Evolutionary conservation across 2,888 invertebrate genomes (phyloP).

Genomic region (Eledone cirrhosa): DNA sequence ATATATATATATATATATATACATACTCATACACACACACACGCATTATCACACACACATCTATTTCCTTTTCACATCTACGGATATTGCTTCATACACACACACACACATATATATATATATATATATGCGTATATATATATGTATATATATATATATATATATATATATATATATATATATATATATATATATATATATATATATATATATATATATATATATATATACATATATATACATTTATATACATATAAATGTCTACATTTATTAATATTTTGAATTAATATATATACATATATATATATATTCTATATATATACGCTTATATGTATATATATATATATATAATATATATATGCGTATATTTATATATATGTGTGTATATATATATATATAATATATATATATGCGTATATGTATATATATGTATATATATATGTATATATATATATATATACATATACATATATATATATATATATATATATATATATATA

Average conservation of each 20-base stretch:
- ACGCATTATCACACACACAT: too few relatives aligned
- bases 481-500: neutral
- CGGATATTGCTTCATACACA: too few relatives aligned
- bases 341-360: constrained; percentile 1
- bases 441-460: neutral
- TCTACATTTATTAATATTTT: too few relatives aligned
- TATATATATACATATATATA: neutral
- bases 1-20: neutral
- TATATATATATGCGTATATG: neutral
- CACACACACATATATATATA: neutral
- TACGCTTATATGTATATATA: neutral
- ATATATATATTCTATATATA: too few relatives aligned
- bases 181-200: neutral
- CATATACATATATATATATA: neutral
- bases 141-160: neutral
- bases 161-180: neutral
- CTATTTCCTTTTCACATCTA: too few relatives aligned
- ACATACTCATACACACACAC: neutral
- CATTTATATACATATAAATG: neutral
- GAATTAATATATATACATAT: too few relatives aligned
- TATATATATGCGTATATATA: neutral
- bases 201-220: neutral
- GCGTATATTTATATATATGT: constrained; percentile 3
- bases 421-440: neutral
- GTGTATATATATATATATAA: too few relatives aligned